These are phyloP conservation scores for Coturnix japonica DNA, from an alignment of 2,113 vertebrate genomes.

Conservation along the genomic window DNA sequence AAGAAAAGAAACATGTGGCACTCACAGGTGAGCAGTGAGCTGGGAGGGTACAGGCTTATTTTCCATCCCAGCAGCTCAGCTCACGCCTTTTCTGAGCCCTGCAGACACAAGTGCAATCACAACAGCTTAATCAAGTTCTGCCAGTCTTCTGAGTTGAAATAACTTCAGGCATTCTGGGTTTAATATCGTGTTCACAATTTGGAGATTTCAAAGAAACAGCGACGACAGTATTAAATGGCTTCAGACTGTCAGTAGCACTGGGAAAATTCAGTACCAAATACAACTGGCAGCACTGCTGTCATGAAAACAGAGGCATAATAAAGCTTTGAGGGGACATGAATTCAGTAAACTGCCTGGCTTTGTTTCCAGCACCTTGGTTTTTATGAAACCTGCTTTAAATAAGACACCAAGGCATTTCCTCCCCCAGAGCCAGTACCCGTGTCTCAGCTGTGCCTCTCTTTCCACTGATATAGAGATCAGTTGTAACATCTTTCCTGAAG, in stretches of 20 bases:
- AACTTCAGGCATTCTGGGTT: slow-evolving; percentile 6
- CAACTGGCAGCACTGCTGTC: not conserved
- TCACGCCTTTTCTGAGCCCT: not conserved
- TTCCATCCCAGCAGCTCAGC: slow-evolving; percentile 22
- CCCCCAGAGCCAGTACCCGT: not conserved
- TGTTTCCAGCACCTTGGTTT: not conserved
- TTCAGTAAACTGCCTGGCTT: not conserved
- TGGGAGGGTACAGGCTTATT: not conserved
- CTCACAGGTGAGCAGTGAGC: not conserved
- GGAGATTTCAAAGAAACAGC: not conserved
- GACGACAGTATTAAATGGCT: not conserved
- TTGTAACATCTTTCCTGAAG: not conserved
- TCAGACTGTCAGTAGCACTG: not conserved
- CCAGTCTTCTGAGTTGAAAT: not conserved
- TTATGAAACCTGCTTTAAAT: not conserved
- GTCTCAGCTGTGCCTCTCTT: not conserved
- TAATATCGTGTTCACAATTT: not conserved
- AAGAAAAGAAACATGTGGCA: not conserved
- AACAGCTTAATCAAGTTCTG: slow-evolving; percentile 23
- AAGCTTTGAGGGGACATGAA: not conserved
- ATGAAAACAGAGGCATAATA: slow-evolving; percentile 8
- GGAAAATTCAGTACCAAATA: not conserved
- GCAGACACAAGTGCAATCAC: not conserved
- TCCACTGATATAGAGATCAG: not conserved
- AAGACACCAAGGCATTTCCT: not conserved